Percentiles rank a stretch among this genome's conserved stretches.
These are phyloP conservation scores for Achlya flavicornis DNA, from an alignment of 2,888 invertebrate genomes.

Conservation along the genomic window DNA sequence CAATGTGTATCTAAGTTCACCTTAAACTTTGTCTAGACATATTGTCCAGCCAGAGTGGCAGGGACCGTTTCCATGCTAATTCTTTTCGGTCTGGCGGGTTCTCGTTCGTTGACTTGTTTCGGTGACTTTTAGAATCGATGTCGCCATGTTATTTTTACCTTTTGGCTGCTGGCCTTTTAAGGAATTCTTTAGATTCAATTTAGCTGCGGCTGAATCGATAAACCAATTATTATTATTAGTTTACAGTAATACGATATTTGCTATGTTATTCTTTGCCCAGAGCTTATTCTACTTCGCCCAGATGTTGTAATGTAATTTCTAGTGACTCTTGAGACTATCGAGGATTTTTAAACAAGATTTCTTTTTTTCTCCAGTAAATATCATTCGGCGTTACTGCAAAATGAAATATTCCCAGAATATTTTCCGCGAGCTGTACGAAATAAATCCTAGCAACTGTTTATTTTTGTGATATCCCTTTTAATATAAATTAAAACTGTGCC, in stretches of 20 bases:
- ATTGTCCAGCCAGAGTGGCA: slow-evolving; percentile 32
- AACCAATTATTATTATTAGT: neutral
- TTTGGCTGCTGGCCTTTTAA: neutral
- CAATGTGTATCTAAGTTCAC: slow-evolving; percentile 20
- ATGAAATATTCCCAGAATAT: slow-evolving; percentile 1
- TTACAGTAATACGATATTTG: neutral
- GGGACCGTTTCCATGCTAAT: slow-evolving; percentile 32
- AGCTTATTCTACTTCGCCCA: neutral
- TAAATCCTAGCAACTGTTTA: neutral
- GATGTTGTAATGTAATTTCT: neutral
- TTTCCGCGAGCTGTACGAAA: neutral
- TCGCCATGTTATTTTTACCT: neutral
- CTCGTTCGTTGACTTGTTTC: slow-evolving; percentile 36
- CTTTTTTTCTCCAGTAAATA: neutral
- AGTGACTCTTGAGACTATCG: neutral
- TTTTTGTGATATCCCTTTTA: slow-evolving; percentile 12
- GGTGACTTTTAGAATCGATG: slow-evolving; percentile 14
- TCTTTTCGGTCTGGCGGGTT: slow-evolving; percentile 44
- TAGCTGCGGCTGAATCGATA: neutral
- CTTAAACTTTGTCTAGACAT: slow-evolving; percentile 6
- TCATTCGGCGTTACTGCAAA: neutral
- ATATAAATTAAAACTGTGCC: slow-evolving; percentile 12
- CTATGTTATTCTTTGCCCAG: neutral
- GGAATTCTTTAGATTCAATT: neutral
- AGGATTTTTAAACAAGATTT: neutral